Percentiles rank a stretch among this genome's conserved stretches.
Conservation (phyloP, 2,888 invertebrate genomes). For the Papilio elwesi region DNA sequence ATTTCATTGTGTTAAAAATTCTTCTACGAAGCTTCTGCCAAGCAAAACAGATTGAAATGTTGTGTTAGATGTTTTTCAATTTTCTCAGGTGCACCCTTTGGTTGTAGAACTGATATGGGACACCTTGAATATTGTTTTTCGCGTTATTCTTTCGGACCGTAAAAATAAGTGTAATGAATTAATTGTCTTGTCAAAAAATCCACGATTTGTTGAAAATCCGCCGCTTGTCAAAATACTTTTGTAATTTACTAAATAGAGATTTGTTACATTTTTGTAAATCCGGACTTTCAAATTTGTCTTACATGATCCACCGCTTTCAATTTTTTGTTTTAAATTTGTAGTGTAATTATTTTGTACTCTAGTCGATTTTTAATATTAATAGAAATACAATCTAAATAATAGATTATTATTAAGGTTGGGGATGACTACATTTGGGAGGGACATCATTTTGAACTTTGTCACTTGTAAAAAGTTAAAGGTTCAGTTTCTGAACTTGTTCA, state of each 20-base stretch:
- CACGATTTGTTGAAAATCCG: background rate
- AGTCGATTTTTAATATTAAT: slow-evolving; percentile 10
- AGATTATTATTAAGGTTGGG: slow-evolving; percentile 17
- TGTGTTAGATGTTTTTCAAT: slow-evolving; percentile 16
- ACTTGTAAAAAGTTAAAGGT: slow-evolving; percentile 20
- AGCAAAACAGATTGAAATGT: background rate
- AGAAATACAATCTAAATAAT: slow-evolving; percentile 7
- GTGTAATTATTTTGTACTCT: slow-evolving; percentile 11
- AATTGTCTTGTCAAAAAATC: slow-evolving; percentile 1
- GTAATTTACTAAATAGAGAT: background rate
- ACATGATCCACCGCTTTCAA: background rate
- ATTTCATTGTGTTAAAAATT: background rate
- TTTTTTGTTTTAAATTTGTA: slow-evolving; percentile 23
- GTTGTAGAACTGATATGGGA: background rate
- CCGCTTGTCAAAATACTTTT: background rate
- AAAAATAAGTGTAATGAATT: slow-evolving; percentile 23
- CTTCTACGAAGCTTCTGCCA: background rate
- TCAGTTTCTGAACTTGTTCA: slow-evolving; percentile 34
- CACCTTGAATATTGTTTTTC: slow-evolving; percentile 10
- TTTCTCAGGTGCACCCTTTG: slow-evolving; percentile 1
- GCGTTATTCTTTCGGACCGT: background rate
- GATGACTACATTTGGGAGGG: background rate
- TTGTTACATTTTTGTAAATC: slow-evolving; percentile 6
- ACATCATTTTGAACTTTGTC: slow-evolving; percentile 19
- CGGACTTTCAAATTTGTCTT: slow-evolving; percentile 8